phyloP scores from a whole-genome alignment of 2,888 invertebrate genomes.

The Heterodera filipjevi region DNA sequence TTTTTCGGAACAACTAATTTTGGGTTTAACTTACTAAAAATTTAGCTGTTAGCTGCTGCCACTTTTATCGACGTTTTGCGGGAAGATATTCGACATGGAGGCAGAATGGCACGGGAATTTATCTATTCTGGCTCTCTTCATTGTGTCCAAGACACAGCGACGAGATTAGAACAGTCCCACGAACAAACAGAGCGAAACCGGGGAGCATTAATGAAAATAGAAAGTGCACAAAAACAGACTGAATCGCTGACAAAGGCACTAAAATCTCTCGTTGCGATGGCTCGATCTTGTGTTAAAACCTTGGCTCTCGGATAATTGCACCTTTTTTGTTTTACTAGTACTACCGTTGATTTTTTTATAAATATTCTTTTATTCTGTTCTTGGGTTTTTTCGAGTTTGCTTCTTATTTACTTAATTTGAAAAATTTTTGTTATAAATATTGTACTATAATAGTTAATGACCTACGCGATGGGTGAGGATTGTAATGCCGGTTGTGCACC shows the following conservation, averaged over 20 bases:
- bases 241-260: conserved; percentile 22
- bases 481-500: neutral
- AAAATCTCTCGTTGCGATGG: neutral
- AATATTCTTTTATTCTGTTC: neutral
- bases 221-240: neutral
- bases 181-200: neutral
- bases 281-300: neutral
- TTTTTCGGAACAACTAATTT: no score
- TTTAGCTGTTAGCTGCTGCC: conserved; percentile 34
- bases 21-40: no score
- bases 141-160: conserved; percentile 29
- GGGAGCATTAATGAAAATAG: neutral
- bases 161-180: neutral
- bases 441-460: neutral
- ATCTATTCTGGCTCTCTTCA: conserved; percentile 31
- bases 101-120: conserved; percentile 31
- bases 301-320: neutral
- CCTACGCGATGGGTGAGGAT: neutral
- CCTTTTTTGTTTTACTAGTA: neutral
- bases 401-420: neutral
- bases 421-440: neutral
- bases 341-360: neutral
- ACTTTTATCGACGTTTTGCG: conserved; percentile 33
- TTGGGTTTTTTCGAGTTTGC: neutral
- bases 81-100: conserved; percentile 29